Percentiles rank a stretch among this genome's conserved stretches.
These are phyloP conservation scores for Hycleus cichorii DNA, from an alignment of 1,140 invertebrate genomes.

Conservation along the genomic window DNA sequence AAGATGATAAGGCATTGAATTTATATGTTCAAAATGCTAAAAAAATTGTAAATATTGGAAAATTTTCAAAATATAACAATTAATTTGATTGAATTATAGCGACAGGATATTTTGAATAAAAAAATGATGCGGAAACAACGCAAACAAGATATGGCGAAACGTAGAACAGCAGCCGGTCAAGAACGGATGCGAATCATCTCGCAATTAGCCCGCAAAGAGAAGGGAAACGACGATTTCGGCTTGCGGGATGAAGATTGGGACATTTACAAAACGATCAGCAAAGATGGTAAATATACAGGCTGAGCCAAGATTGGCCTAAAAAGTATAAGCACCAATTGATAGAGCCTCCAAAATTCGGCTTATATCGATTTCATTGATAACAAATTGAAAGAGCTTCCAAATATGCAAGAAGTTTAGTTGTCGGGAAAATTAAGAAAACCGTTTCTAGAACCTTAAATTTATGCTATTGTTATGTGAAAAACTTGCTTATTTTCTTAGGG, in stretches of 20 bases:
- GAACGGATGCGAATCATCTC: conserved; percentile 91
- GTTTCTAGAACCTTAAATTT: too few relatives aligned
- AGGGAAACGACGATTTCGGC: conserved; percentile 88
- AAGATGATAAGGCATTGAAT: conserved; percentile 36
- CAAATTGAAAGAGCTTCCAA: too few relatives aligned
- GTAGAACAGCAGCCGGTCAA: conserved; percentile 82
- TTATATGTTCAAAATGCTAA: conserved; percentile 36
- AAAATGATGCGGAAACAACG: conserved; percentile 65
- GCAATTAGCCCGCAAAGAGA: conserved; percentile 73
- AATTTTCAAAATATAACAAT: background rate
- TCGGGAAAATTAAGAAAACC: too few relatives aligned
- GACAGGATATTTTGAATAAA: conserved; percentile 59
- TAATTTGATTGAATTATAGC: conserved; percentile 24
- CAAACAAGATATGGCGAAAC: conserved; percentile 78
- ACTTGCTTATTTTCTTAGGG: too few relatives aligned
- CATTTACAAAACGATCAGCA: conserved; percentile 86
- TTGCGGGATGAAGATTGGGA: conserved; percentile 92
- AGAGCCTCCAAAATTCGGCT: too few relatives aligned
- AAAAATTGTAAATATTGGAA: conserved; percentile 31
- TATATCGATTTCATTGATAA: too few relatives aligned
- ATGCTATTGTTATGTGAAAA: too few relatives aligned
- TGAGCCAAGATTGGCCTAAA: too few relatives aligned
- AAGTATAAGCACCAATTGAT: too few relatives aligned
- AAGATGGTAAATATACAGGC: conserved; percentile 47
- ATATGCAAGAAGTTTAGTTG: too few relatives aligned